Base-by-base conservation (phyloP, 1,140 invertebrate genomes). In the Saccostrea glomerata region DNA sequence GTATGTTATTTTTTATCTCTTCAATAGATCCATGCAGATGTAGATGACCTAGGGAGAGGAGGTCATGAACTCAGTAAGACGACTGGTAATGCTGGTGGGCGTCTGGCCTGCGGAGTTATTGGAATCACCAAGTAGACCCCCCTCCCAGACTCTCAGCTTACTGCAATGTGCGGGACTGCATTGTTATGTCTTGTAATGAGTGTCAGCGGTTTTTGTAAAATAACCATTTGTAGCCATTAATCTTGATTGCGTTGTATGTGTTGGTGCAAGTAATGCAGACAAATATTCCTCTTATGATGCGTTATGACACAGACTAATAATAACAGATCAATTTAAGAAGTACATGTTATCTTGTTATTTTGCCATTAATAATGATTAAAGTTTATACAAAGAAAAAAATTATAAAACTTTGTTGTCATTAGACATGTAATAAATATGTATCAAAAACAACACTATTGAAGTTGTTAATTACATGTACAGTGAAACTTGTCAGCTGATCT, bases 21-120 rank as follows among this genome's bases (percentile, higher is more conserved):
- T 77, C 84, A 86, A 23, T 77, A 94, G 94, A 92, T 98, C 17
- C 99, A 99, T 95, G 98, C 97, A 88, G 98, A 98, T 95, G 96
- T 97, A 73, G 99, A 99, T 96, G 99, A 99, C 95, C 96, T 99
- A 82, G 99, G 98, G 7, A 96, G 97, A 90, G 98, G 98, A 87
- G 98, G 98, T 2, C 97, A 99, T 93, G 98, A 99, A 93, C 96
- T 98, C 77, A 99, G 98, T 95, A 97, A 97, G 95, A 98, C 97
- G 17, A 99, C 99, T 84, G 99, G 99, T 55, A 99, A 99, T 96
- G 98, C 99, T 90, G 99, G 99, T 6, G 98, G 97, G 85, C 97
- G 99, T 91, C 96, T 98, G 89, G 98, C 98, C 30, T 99, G 99
- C 94, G 99, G 99, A 87, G 98, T 99, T n/a, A 99, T 99, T 95